These are phyloP conservation scores for Haemorhous mexicanus DNA, from an alignment of 2,113 vertebrate species.

Conservation along the genomic window DNA sequence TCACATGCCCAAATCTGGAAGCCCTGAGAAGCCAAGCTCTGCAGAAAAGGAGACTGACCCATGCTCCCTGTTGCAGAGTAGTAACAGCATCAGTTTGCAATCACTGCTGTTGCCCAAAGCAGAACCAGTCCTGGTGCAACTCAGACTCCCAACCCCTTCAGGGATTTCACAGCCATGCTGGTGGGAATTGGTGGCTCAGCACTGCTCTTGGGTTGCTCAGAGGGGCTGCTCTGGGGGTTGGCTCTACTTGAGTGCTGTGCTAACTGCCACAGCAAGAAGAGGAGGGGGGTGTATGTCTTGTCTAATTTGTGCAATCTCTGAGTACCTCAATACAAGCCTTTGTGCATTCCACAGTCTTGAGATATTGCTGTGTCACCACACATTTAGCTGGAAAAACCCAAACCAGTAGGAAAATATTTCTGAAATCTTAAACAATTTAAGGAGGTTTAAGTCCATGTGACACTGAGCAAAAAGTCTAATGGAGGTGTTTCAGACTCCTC, in stretches of 20 bases:
- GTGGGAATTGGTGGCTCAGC: neutral
- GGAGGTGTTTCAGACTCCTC: neutral
- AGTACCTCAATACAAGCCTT: neutral
- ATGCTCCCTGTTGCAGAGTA: neutral
- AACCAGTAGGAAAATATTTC: neutral
- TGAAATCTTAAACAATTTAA: neutral
- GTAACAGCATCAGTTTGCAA: neutral
- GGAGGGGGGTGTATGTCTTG: too few relatives aligned
- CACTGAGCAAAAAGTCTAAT: neutral
- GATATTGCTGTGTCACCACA: neutral
- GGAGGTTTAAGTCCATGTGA: neutral
- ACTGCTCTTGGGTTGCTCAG: neutral
- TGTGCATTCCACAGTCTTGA: neutral
- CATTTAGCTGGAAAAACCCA: neutral
- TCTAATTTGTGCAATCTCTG: neutral
- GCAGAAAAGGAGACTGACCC: neutral
- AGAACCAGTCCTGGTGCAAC: neutral
- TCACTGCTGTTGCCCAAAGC: neutral
- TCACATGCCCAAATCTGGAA: neutral
- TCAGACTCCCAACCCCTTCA: neutral
- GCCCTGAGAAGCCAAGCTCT: neutral
- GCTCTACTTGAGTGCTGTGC: neutral
- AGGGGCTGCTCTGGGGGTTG: neutral
- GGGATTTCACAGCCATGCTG: fast-evolving
- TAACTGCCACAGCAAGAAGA: fast-evolving